These are phyloP conservation scores for Scaptomyza graminum DNA, from an alignment of 1,140 invertebrate species.

Conservation along the genomic window DNA sequence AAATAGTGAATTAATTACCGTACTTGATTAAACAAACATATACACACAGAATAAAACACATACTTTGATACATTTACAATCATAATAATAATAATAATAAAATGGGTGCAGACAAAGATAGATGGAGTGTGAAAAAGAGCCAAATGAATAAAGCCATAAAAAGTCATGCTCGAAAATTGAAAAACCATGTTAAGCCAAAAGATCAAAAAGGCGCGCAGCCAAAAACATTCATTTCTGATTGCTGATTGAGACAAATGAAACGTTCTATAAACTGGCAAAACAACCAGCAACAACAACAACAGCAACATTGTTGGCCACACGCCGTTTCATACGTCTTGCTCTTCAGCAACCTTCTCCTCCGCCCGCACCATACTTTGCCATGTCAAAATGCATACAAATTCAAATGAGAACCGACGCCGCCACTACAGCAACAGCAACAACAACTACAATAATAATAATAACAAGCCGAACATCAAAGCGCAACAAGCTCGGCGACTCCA, in stretches of 20 bases:
- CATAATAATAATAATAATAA: constrained; percentile 1
- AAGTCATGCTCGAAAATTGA: constrained; percentile 75
- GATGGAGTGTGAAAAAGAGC: constrained; percentile 4
- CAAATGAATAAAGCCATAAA: constrained; percentile 75
- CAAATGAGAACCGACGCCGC: constrained; percentile 60
- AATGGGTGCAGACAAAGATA: constrained; percentile 7
- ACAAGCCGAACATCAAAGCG: constrained; percentile 63
- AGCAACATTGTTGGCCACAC: constrained; percentile 59
- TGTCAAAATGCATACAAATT: constrained; percentile 81
- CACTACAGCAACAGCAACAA: constrained; percentile 9
- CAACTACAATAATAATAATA: constrained; percentile 9
- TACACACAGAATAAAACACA: neutral
- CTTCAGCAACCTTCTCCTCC: neutral
- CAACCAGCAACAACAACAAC: constrained; percentile 34
- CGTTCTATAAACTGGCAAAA: constrained; percentile 69
- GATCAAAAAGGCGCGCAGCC: constrained; percentile 44
- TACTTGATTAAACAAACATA: constrained; percentile 46
- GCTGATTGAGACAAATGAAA: constrained; percentile 76
- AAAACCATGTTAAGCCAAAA: constrained; percentile 68
- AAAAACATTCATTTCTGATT: constrained; percentile 65
- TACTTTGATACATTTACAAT: neutral
- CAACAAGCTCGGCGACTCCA: constrained; percentile 35
- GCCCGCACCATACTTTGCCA: constrained; percentile 5
- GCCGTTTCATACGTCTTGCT: constrained; percentile 23
- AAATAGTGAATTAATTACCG: constrained; percentile 47